Evolutionary conservation across 1,140 invertebrate genomes (phyloP).

Genomic region (Bombus pyrosoma): DNA sequence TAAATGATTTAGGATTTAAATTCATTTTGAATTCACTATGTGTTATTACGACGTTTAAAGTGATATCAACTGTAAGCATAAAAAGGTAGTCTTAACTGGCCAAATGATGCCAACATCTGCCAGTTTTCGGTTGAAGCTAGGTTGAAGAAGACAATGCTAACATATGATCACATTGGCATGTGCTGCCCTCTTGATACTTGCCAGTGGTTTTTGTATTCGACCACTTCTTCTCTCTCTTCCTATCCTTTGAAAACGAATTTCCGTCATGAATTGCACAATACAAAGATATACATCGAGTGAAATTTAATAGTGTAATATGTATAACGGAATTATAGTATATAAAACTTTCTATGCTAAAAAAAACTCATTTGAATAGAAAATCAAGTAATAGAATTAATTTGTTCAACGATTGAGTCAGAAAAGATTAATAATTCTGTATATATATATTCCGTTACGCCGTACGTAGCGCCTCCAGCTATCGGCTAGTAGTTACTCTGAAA

Average conservation of each 20-base stretch:
- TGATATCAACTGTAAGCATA: conserved; percentile 58
- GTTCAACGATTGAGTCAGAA: not conserved
- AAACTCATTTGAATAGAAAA: no score
- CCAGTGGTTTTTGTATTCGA: not conserved
- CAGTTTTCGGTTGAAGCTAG: conserved; percentile 44
- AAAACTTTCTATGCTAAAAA: no score
- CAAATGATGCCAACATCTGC: conserved; percentile 58
- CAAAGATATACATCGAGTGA: not conserved
- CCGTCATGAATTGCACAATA: not conserved
- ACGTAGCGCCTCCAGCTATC: not conserved
- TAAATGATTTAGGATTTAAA: conserved; percentile 71
- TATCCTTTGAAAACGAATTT: conserved; percentile 20
- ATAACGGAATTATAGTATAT: not conserved
- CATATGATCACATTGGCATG: not conserved
- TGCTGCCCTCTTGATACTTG: conserved; percentile 42
- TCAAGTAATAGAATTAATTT: not conserved
- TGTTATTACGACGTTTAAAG: conserved; percentile 58
- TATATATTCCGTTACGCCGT: no score
- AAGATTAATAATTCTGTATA: not conserved
- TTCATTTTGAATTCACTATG: conserved; percentile 68
- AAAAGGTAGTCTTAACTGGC: conserved; percentile 29
- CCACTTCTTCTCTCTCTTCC: conserved; percentile 20
- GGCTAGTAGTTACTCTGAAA: not conserved
- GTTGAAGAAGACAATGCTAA: conserved; percentile 23
- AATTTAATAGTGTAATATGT: not conserved